Base-by-base conservation (phyloP, 2,113 vertebrate genomes). In the Colaptes auratus region DNA sequence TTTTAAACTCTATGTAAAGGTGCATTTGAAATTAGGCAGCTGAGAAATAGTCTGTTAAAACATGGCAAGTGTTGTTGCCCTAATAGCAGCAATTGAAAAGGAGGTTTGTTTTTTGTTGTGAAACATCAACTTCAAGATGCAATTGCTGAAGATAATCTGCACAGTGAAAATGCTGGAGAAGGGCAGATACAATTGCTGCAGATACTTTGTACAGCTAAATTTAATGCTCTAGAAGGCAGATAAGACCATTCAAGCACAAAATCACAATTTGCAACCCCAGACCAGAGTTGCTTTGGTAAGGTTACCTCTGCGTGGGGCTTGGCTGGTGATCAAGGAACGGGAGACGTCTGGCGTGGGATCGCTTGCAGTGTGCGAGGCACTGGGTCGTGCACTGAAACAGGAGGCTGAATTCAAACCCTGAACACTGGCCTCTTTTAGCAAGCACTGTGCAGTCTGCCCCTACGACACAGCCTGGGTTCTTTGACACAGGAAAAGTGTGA, bases 21-120 rank as follows among this genome's bases (percentile, higher is more conserved):
- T 94, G 96, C 88, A 69, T 88, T 91, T 95, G 91, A 95, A 90
- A 91, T 88, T 72, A 78, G 65, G 79, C 91, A 90, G 91, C 58
- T 83, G 88, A 94, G 60, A 86, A 92, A 89, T 71, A 19, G 7
- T 56, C 76, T 91, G 78, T 63, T 89, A 59, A 88, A 91, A 91
- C 66, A 74, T 92, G 79, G 87, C 87, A 78, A 77, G 36, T 35
- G 48, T 14, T 23, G 23, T 39, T 74, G 78, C 66, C 36, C 56
- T 67, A 77, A 74, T 88, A 74, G 86, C 88, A 81, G 48, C 28
- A 16, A 83, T 70, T 36, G 2, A 0, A 23, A 50, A 74, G 71
- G 55, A 76, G 17, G 6, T 1, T 25, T 19, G 15, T 30, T 8
- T 30, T 56, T 84, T 91, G 31, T 58, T 66, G 50, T 72, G 86